Conservation (phyloP, 1,140 invertebrate species). For the Lysiphlebus fabarum region DNA sequence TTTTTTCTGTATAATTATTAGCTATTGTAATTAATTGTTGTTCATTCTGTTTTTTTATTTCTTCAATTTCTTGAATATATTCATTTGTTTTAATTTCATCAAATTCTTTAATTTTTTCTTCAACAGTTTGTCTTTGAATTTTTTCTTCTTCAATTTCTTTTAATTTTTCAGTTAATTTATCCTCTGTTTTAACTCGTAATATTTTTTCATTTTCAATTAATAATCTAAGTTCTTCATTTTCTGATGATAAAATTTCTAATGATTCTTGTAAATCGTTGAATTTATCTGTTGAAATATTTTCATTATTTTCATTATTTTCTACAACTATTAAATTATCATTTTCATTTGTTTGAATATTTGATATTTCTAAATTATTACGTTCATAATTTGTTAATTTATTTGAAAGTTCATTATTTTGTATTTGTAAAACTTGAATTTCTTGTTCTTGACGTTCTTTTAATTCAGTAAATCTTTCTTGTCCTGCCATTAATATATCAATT, state of each 20-base stretch:
- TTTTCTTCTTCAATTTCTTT: constrained; percentile 31
- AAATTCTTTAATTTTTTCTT: constrained; percentile 30
- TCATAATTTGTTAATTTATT: constrained; percentile 62
- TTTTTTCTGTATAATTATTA: constrained; percentile 22
- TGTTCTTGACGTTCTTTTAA: constrained; percentile 78
- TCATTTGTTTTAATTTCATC: constrained; percentile 14
- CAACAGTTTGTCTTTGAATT: constrained; percentile 22
- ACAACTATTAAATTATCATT: not conserved
- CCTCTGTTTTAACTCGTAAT: constrained; percentile 37
- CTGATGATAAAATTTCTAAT: constrained; percentile 62
- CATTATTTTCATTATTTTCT: not conserved
- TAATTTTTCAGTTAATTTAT: constrained; percentile 25
- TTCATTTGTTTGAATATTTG: constrained; percentile 5
- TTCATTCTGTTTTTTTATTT: constrained; percentile 39
- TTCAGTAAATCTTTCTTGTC: constrained; percentile 74
- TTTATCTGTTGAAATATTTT: constrained; percentile 32
- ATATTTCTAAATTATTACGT: constrained; percentile 14
- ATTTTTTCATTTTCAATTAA: constrained; percentile 60
- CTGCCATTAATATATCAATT: constrained; percentile 70
- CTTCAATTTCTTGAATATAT: constrained; percentile 35
- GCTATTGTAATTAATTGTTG: constrained; percentile 32
- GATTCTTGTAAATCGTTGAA: constrained; percentile 56
- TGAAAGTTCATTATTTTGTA: constrained; percentile 64
- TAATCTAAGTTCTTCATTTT: constrained; percentile 71
- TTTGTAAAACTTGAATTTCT: constrained; percentile 63